A percentile compares a stretch with the other conserved stretches of the same genome.
phyloP scores from a whole-genome alignment of 2,888 invertebrate species.

The Aricia artaxerxes region DNA sequence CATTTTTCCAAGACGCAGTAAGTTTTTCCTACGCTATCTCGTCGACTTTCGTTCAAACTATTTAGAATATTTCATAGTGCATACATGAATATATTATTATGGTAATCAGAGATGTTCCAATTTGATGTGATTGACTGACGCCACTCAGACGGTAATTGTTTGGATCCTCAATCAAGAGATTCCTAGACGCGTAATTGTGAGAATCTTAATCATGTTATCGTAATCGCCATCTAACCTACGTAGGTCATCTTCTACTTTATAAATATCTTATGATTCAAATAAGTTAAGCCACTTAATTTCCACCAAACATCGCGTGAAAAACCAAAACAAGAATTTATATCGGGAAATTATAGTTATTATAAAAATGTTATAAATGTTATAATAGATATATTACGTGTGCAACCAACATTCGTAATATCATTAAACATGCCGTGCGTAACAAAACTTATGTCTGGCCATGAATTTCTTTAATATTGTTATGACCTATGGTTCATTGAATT shows the following conservation, averaged over 20 bases:
- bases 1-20: background rate
- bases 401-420: conserved; percentile 10
- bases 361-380: conserved; percentile 2
- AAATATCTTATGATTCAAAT: background rate
- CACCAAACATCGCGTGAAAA: background rate
- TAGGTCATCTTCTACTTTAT: background rate
- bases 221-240: background rate
- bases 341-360: background rate
- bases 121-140: conserved; percentile 18
- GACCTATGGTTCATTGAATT: background rate
- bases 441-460: conserved; percentile 16
- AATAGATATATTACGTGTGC: conserved; percentile 9
- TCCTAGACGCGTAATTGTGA: conserved; percentile 9
- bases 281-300: background rate
- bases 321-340: background rate
- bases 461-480: conserved; percentile 1
- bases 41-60: conserved; percentile 13
- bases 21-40: background rate
- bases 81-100: conserved; percentile 18
- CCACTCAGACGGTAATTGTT: conserved; percentile 4
- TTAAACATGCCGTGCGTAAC: conserved; percentile 10
- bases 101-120: conserved; percentile 21
- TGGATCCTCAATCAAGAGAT: conserved; percentile 15
- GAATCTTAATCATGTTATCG: background rate
- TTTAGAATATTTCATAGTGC: conserved; percentile 20